Evolutionary conservation across 2,888 invertebrate species (phyloP).

Genomic region (Andrena fulva): DNA sequence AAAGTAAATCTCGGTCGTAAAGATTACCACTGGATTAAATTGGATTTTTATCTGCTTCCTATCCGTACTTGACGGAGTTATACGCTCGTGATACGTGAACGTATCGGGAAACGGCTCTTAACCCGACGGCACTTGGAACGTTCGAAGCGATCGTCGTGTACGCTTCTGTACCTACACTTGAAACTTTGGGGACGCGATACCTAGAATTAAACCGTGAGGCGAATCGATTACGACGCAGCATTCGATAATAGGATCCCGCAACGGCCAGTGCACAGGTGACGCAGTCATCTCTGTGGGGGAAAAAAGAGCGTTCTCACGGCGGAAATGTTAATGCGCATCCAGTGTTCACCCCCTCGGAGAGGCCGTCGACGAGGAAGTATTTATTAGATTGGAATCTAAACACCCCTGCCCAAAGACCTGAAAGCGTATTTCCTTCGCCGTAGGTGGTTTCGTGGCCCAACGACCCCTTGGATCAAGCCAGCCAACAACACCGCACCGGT

Average conservation of each 20-base stretch:
- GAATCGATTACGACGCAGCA: constrained; percentile 33
- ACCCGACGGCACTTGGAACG: constrained; percentile 1
- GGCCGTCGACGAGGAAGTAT: constrained; percentile 76
- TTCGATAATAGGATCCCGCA: constrained; percentile 14
- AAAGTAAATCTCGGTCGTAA: constrained; percentile 37
- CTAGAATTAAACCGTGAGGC: constrained; percentile 28
- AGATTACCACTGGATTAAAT: constrained; percentile 59
- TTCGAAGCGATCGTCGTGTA: background rate
- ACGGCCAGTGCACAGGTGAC: constrained; percentile 32
- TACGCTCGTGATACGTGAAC: constrained; percentile 2
- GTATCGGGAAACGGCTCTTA: constrained; percentile 30
- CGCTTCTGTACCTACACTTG: background rate
- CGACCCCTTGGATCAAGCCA: constrained; percentile 67
- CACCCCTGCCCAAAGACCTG: constrained; percentile 73
- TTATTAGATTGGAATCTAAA: constrained; percentile 82
- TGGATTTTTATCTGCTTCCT: constrained; percentile 54
- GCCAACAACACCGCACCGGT: constrained; percentile 46
- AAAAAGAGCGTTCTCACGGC: constrained; percentile 50
- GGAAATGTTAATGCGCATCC: constrained; percentile 67
- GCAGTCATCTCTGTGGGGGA: background rate
- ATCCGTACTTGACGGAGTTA: constrained; percentile 16
- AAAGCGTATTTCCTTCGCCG: constrained; percentile 81
- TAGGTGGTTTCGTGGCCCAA: constrained; percentile 75
- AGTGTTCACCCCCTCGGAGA: constrained; percentile 56
- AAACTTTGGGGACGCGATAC: constrained; percentile 15